These are phyloP conservation scores for Rapana venosa DNA, from an alignment of 2,888 invertebrate genomes.

Conservation along the genomic window DNA sequence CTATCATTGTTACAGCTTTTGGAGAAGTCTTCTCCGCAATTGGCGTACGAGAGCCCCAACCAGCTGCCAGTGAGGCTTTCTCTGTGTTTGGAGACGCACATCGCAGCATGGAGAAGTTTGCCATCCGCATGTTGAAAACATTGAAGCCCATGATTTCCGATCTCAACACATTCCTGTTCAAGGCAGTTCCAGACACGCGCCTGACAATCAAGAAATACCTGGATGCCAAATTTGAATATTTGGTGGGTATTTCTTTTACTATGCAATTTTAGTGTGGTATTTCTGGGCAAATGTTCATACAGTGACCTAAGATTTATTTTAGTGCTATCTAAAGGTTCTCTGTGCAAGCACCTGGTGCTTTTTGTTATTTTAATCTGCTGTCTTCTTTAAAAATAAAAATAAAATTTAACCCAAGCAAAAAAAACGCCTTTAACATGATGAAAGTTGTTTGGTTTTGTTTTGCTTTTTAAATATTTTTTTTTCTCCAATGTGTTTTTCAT, in stretches of 20 bases:
- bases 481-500: no score
- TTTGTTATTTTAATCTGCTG: no score
- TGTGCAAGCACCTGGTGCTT: no score
- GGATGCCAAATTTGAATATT: conserved; percentile 98
- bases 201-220: conserved; percentile 98
- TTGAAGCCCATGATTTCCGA: conserved; percentile 95
- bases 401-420: no score
- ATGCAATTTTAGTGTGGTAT: no score
- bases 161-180: conserved; percentile 94
- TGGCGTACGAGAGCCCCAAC: conserved; percentile 96
- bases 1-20: conserved; percentile 82
- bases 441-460: no score
- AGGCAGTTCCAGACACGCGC: conserved; percentile 98
- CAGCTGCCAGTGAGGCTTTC: conserved; percentile 96
- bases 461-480: no score
- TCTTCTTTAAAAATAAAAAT: no score
- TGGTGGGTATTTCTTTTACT: conserved; percentile 79
- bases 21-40: conserved; percentile 96
- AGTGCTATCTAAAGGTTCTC: no score
- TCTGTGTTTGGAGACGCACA: conserved; percentile 96
- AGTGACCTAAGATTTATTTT: no score
- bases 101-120: conserved; percentile 92
- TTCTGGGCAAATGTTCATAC: no score
- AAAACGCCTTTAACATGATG: no score
- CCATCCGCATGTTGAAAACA: conserved; percentile 91